A percentile compares a stretch with the other conserved stretches of the same genome.
phyloP scores from a whole-genome alignment of 2,113 vertebrate species.

The Oreochromis tanganicae region DNA sequence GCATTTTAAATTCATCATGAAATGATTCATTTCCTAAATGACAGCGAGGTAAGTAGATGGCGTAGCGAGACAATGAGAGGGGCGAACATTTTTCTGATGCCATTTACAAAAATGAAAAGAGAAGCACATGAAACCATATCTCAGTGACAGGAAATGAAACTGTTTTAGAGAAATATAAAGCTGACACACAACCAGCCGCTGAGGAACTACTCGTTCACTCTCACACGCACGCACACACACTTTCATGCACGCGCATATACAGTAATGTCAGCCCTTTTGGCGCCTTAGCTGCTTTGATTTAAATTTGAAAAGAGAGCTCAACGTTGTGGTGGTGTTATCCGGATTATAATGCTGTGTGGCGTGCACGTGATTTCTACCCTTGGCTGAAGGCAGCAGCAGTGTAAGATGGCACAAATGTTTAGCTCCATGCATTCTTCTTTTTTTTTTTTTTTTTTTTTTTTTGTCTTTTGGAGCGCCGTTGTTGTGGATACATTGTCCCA shows the following conservation, averaged over 20 bases:
- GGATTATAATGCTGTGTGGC: background rate
- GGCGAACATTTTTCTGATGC: background rate
- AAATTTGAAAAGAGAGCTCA: background rate
- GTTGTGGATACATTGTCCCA: slow-evolving; percentile 6
- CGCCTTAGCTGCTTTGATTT: background rate
- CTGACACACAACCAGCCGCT: slow-evolving; percentile 23
- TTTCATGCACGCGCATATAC: no score
- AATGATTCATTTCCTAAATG: background rate
- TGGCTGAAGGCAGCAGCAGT: background rate
- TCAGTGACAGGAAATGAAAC: slow-evolving; percentile 59
- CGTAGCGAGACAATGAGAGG: background rate
- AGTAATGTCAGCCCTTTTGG: background rate
- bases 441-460: no score
- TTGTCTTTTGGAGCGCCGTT: background rate
- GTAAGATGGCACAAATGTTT: background rate
- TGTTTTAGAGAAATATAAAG: slow-evolving; percentile 44
- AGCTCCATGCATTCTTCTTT: background rate
- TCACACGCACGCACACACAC: background rate
- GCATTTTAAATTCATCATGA: background rate
- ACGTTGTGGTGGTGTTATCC: background rate
- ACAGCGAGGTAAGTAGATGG: background rate
- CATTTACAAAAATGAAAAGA: slow-evolving; percentile 28
- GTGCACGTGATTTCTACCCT: background rate
- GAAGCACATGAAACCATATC: slow-evolving; percentile 24
- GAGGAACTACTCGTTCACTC: background rate